phyloP scores from a whole-genome alignment of 2,888 invertebrate genomes.

The Luperina testacea region DNA sequence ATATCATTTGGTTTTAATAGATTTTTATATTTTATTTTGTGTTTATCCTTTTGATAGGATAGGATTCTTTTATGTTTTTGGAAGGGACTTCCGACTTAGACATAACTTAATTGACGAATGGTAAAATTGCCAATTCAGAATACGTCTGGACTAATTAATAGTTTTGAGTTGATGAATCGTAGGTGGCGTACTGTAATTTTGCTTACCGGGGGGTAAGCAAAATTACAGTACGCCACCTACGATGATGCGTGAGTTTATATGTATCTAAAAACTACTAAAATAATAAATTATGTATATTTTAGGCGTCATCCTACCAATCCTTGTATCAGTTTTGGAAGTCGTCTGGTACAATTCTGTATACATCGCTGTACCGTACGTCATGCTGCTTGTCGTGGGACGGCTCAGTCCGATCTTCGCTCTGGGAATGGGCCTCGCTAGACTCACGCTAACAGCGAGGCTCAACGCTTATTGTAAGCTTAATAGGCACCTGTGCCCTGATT shows the following conservation, averaged over 20 bases:
- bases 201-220: no score
- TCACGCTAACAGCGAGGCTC: constrained; percentile 34
- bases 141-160: background rate
- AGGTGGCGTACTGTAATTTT: background rate
- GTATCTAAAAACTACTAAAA: background rate
- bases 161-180: background rate
- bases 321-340: constrained; percentile 8
- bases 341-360: background rate
- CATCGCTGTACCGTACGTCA: background rate
- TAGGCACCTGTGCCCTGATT: constrained; percentile 33
- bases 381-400: background rate
- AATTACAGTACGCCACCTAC: no score
- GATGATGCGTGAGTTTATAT: background rate
- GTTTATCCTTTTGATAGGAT: no score
- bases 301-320: constrained; percentile 46
- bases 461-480: constrained; percentile 49
- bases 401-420: constrained; percentile 35
- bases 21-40: no score
- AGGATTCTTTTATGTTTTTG: no score
- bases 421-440: constrained; percentile 15
- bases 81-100: background rate
- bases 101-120: background rate
- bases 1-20: no score
- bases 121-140: background rate
- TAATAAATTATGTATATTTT: constrained; percentile 2